These are phyloP conservation scores for Cuniculus paca DNA, from an alignment of 2,797 vertebrate species.

Conservation along the genomic window DNA sequence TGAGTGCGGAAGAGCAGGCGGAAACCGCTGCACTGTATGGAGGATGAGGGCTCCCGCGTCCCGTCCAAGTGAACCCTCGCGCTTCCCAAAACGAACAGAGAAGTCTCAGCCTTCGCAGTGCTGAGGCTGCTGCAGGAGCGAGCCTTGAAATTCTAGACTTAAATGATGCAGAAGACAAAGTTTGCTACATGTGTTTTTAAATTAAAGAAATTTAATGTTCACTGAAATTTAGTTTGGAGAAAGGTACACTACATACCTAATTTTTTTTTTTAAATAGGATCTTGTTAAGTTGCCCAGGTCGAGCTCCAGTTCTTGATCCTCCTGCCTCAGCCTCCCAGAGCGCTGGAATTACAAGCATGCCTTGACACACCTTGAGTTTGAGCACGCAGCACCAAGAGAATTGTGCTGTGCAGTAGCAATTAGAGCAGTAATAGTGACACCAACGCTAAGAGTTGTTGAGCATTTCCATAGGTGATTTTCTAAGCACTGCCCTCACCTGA, in stretches of 20 bases:
- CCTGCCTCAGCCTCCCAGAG: not conserved
- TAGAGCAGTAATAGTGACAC: too few species aligned
- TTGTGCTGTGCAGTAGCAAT: not conserved
- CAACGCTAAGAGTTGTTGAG: not conserved
- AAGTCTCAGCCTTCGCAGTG: not conserved
- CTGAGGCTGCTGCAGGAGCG: too few species aligned
- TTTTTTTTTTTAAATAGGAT: not conserved
- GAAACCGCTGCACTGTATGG: not conserved
- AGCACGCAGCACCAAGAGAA: not conserved
- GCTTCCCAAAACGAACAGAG: constrained; percentile 52
- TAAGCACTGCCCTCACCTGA: not conserved
- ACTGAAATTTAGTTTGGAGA: constrained; percentile 6
- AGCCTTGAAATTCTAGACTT: constrained; percentile 42
- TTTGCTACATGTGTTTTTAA: not conserved
- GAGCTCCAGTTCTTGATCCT: not conserved
- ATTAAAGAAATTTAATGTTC: constrained; percentile 34
- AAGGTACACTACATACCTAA: not conserved
- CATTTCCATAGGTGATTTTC: not conserved
- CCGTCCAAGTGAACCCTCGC: constrained; percentile 41
- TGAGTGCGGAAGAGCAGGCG: not conserved
- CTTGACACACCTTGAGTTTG: too few species aligned
- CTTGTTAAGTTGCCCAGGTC: not conserved
- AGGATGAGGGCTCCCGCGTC: constrained; percentile 21
- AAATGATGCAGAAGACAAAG: not conserved
- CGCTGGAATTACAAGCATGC: not conserved